A percentile compares a stretch with the other conserved stretches of the same genome.
Conservation (phyloP, 2,888 invertebrate genomes). For the Leptopilina drosophilae region DNA sequence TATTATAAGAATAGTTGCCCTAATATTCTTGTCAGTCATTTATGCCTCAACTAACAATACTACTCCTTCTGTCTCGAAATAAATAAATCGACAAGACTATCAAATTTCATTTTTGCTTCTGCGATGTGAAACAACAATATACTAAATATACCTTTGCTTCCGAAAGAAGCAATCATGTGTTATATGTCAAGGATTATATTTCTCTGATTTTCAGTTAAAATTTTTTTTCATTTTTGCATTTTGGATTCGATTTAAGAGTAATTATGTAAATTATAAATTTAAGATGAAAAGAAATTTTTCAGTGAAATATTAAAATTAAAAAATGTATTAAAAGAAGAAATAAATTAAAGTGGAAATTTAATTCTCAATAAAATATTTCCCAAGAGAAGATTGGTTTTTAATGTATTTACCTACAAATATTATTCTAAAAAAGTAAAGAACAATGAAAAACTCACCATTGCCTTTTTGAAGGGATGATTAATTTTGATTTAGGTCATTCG, state of each 20-base stretch:
- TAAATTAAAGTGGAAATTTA: not conserved
- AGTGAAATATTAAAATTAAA: too few relatives aligned
- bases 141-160: slow-evolving; percentile 46
- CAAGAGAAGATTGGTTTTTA: not conserved
- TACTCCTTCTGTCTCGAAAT: not conserved
- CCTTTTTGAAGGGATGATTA: not conserved
- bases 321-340: too few relatives aligned
- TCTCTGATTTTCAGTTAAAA: slow-evolving; percentile 44
- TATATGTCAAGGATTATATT: slow-evolving; percentile 64
- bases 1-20: not conserved
- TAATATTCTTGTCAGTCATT: not conserved
- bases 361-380: not conserved
- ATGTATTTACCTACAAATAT: not conserved
- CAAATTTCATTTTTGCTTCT: slow-evolving; percentile 63
- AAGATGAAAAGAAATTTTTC: too few relatives aligned
- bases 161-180: slow-evolving; percentile 62
- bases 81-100: slow-evolving; percentile 60
- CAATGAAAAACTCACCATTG: not conserved
- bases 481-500: slow-evolving; percentile 22
- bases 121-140: slow-evolving; percentile 47
- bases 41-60: not conserved
- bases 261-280: too few relatives aligned
- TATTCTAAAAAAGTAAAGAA: not conserved
- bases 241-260: not conserved
- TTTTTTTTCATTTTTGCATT: slow-evolving; percentile 25